Conservation (phyloP, 2,113 vertebrate species). For the Lepidothrix coronata region DNA sequence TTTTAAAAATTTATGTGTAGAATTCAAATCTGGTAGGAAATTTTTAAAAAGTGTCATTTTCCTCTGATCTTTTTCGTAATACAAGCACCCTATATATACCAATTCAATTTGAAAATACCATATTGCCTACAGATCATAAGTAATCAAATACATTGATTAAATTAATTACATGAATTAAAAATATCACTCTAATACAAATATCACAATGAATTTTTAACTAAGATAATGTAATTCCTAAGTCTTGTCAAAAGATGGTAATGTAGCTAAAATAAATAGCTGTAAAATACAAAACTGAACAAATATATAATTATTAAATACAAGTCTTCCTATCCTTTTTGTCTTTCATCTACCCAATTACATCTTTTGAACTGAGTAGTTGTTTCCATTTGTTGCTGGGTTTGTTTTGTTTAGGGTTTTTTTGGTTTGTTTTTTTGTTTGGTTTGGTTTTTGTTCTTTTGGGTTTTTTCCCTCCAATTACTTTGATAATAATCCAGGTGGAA, state of each 20-base stretch:
- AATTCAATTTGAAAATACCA: background rate
- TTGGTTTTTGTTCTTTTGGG: background rate
- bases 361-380: background rate
- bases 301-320: background rate
- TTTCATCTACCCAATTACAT: background rate
- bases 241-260: background rate
- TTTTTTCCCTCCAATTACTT: background rate
- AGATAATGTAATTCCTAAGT: background rate
- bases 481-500: background rate
- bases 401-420: background rate
- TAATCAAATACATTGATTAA: background rate
- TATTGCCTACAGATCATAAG: background rate
- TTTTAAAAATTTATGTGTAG: background rate
- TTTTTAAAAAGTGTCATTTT: background rate
- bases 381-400: background rate
- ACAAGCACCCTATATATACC: background rate
- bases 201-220: background rate
- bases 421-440: background rate
- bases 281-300: background rate
- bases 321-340: background rate
- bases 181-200: background rate
- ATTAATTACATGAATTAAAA: background rate
- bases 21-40: background rate
- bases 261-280: background rate
- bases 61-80: background rate